Evolutionary conservation across 2,113 vertebrate genomes (phyloP).

Genomic region (Zosterops borbonicus): DNA sequence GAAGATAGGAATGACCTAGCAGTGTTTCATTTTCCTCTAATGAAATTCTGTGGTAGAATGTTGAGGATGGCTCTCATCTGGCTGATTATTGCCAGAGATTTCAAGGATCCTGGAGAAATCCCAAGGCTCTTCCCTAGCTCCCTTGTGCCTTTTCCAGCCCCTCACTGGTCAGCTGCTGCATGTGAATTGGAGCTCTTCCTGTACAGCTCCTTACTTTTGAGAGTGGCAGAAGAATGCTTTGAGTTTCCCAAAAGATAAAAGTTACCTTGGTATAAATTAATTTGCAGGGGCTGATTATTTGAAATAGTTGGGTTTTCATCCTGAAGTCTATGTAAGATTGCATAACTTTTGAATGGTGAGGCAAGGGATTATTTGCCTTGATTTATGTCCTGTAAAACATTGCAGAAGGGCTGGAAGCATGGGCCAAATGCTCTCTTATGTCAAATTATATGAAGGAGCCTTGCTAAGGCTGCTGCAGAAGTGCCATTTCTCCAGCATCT

Average conservation of each 20-base stretch:
- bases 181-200: not conserved
- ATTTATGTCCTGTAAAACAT: not conserved
- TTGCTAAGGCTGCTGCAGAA: not conserved
- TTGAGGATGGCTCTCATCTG: not conserved
- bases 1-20: not conserved
- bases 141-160: not conserved
- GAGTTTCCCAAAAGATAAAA: not conserved
- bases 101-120: not conserved
- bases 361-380: not conserved
- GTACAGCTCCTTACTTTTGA: not conserved
- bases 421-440: not conserved
- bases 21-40: constrained; percentile 23
- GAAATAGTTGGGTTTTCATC: not conserved
- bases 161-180: not conserved
- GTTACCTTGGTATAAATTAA: not conserved
- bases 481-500: not conserved
- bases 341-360: not conserved
- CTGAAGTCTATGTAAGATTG: not conserved
- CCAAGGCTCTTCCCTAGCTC: not conserved
- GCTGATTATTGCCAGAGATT: not conserved
- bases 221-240: not conserved
- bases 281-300: not conserved
- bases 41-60: not conserved
- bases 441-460: not conserved
- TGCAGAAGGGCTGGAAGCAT: not conserved